These are phyloP conservation scores for Megaleporinus macrocephalus DNA, from an alignment of 2,113 vertebrate species.

Conservation along the genomic window DNA sequence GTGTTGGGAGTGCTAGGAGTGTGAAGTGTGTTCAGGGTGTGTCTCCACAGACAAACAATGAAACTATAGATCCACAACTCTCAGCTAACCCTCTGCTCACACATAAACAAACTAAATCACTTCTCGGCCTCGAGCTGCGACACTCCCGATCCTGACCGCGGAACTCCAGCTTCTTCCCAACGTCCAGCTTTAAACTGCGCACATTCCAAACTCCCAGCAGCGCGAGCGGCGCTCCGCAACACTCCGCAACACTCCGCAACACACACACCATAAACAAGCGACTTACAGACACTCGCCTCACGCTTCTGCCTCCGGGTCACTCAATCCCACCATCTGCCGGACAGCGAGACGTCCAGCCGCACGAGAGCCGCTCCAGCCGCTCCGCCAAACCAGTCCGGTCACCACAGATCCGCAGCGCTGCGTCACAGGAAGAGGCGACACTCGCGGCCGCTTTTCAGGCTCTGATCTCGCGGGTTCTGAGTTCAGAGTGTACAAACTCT, in stretches of 20 bases:
- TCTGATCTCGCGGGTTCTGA: background rate
- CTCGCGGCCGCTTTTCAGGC: background rate
- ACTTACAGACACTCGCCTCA: constrained; percentile 31
- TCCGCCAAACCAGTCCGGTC: constrained; percentile 68
- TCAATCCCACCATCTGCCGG: constrained; percentile 9
- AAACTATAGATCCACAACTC: background rate
- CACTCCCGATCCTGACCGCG: background rate
- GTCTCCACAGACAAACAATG: background rate
- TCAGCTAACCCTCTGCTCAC: background rate
- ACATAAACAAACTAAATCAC: background rate
- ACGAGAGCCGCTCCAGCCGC: constrained; percentile 31
- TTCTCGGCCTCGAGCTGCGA: background rate
- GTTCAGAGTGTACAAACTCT: background rate
- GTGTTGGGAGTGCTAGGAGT: too few species aligned
- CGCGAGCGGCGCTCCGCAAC: background rate
- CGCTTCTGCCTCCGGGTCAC: background rate
- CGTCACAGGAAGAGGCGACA: background rate
- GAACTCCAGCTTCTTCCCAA: background rate
- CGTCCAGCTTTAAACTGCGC: background rate
- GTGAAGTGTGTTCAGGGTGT: too few species aligned
- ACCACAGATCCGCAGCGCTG: background rate
- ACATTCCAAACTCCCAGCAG: background rate
- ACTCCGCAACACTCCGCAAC: background rate
- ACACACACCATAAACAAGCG: background rate
- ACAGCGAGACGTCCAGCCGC: constrained; percentile 24